A percentile compares a stretch with the other conserved stretches of the same genome.
Evolutionary conservation across 2,888 invertebrate species (phyloP).

Genomic region (Vannuccia rotundouncinata): DNA sequence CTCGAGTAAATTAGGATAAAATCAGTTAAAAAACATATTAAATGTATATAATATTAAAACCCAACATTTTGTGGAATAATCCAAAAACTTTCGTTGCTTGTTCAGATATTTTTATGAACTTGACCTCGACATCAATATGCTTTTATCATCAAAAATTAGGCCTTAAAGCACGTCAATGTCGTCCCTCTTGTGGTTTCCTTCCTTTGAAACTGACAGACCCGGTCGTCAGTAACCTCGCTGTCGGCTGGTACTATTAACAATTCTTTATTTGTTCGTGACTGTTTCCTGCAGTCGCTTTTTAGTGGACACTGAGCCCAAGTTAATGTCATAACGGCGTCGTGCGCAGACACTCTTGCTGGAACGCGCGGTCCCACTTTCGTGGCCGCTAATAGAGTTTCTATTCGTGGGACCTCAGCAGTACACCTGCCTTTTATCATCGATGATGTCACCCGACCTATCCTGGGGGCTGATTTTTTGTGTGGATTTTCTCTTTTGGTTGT

Average conservation of each 20-base stretch:
- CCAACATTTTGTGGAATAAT: no score
- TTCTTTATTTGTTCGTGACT: slow-evolving; percentile 29
- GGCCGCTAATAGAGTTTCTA: neutral
- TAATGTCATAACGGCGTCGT: slow-evolving; percentile 35
- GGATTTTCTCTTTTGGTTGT: slow-evolving; percentile 36
- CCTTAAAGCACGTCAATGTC: slow-evolving; percentile 37
- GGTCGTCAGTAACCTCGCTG: neutral
- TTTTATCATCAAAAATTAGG: slow-evolving; percentile 41
- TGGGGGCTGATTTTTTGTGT: slow-evolving; percentile 41
- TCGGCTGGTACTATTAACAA: slow-evolving; percentile 36
- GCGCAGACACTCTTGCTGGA: neutral
- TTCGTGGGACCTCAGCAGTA: slow-evolving; percentile 30
- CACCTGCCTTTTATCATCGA: slow-evolving; percentile 40
- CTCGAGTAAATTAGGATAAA: no score
- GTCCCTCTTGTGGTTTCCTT: slow-evolving; percentile 22
- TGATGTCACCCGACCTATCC: slow-evolving; percentile 41
- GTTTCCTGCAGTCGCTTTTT: slow-evolving; percentile 40
- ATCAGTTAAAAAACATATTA: no score
- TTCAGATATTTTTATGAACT: no score
- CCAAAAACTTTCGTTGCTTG: no score
- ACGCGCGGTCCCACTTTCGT: neutral
- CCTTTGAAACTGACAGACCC: slow-evolving; percentile 31
- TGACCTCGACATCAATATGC: neutral
- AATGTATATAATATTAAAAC: no score
- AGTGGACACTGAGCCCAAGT: slow-evolving; percentile 16